Conservation (phyloP, 2,888 invertebrate genomes). For the Lepidonotus clava region DNA sequence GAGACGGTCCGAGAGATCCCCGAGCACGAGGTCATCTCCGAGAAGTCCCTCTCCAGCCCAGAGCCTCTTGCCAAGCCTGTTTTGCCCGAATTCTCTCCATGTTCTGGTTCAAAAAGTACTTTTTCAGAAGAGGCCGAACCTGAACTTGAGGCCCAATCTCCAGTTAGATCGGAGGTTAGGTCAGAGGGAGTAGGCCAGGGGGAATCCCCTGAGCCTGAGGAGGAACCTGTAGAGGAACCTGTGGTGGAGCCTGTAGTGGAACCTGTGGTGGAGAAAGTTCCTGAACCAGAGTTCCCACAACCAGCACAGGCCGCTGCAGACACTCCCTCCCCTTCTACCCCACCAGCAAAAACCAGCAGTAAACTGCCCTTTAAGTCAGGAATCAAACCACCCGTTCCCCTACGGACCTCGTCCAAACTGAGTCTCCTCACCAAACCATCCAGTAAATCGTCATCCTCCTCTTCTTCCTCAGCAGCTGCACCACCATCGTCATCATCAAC, state of each 20-base stretch:
- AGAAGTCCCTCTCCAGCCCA: conserved; percentile 19
- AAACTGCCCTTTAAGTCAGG: conserved; percentile 43
- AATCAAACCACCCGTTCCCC: conserved; percentile 32
- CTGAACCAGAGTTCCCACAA: background rate
- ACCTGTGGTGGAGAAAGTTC: background rate
- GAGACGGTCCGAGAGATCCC: background rate
- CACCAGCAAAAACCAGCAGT: background rate
- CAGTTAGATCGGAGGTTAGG: background rate
- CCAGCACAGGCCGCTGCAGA: background rate
- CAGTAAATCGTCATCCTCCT: conserved; percentile 38
- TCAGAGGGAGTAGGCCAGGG: conserved; percentile 39
- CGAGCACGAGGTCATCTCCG: conserved; percentile 27
- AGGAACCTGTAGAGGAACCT: background rate
- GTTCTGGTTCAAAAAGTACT: conserved; percentile 46
- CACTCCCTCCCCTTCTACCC: background rate
- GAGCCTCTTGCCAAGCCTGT: conserved; percentile 51
- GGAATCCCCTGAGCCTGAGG: conserved; percentile 33
- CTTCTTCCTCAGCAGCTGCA: conserved; percentile 46
- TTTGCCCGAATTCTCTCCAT: conserved; percentile 37
- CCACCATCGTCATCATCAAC: conserved; percentile 41
- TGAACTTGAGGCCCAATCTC: background rate
- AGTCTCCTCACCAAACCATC: conserved; percentile 57
- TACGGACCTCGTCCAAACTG: conserved; percentile 49
- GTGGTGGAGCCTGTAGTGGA: background rate
- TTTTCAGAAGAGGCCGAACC: background rate